phyloP scores from a whole-genome alignment of 2,797 vertebrate species.

The Anguilla marmorata region DNA sequence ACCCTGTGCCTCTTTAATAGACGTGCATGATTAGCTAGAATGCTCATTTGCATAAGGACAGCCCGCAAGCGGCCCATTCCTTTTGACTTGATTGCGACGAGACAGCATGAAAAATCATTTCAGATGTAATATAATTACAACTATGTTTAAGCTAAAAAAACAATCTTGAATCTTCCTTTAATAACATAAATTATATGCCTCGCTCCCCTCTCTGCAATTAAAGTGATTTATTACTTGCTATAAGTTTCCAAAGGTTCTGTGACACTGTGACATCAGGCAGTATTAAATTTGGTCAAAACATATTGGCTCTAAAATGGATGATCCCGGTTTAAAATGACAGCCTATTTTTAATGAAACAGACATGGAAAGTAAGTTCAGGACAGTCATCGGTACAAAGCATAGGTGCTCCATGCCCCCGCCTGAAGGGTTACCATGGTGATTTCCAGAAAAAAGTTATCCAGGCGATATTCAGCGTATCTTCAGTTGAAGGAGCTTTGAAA shows the following conservation, averaged over 20 bases:
- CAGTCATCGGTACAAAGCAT: background rate
- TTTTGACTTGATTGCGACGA: no score
- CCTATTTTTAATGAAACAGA: background rate
- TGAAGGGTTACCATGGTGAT: no score
- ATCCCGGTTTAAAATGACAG: no score
- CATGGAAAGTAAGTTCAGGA: background rate
- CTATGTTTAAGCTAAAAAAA: background rate
- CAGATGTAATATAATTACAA: background rate
- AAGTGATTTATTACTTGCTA: background rate
- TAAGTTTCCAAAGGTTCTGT: background rate
- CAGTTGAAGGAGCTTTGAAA: background rate
- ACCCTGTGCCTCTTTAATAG: background rate
- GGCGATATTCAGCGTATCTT: background rate
- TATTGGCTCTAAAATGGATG: no score
- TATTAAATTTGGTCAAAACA: no score
- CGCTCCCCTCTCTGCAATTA: background rate
- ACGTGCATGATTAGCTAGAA: background rate
- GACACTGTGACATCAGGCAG: background rate
- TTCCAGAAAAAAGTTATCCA: no score
- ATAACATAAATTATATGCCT: background rate
- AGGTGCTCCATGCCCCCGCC: background rate
- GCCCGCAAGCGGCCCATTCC: no score
- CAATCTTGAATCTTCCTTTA: background rate
- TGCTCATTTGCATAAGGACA: no score
- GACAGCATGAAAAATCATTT: no score